These are phyloP conservation scores for Alloscopus bannaensis DNA, from an alignment of 2,888 invertebrate species.

Conservation along the genomic window DNA sequence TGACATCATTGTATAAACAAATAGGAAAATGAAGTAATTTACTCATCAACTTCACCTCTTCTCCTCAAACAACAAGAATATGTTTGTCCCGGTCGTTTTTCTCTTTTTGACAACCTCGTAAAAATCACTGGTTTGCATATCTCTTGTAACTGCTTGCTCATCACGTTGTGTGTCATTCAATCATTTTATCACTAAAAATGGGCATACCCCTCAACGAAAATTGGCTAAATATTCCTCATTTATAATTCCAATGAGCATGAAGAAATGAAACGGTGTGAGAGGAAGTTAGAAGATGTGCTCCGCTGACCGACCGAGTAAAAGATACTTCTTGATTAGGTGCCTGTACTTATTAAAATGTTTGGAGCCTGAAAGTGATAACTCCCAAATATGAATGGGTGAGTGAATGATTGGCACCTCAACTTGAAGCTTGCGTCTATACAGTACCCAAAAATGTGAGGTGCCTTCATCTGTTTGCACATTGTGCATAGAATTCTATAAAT, in stretches of 20 bases:
- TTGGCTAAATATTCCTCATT: constrained; percentile 25
- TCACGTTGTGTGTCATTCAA: constrained; percentile 41
- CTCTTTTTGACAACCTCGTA: not conserved
- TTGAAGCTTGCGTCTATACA: not conserved
- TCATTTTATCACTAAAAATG: constrained; percentile 37
- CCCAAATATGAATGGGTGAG: constrained; percentile 14
- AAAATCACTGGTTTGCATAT: constrained; percentile 4
- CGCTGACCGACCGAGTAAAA: constrained; percentile 1
- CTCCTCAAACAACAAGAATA: too few species aligned
- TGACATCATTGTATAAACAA: too few species aligned
- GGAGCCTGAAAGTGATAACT: not conserved
- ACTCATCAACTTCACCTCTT: too few species aligned
- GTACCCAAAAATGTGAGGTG: too few species aligned
- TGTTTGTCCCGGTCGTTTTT: too few species aligned
- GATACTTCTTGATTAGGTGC: not conserved
- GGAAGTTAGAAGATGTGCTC: constrained; percentile 33
- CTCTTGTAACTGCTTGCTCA: constrained; percentile 19
- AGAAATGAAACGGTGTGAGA: constrained; percentile 25
- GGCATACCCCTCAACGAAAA: constrained; percentile 26
- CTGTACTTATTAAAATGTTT: constrained; percentile 12
- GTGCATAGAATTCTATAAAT: too few species aligned
- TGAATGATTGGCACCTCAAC: constrained; percentile 24
- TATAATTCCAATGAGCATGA: constrained; percentile 21
- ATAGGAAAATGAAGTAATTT: too few species aligned
- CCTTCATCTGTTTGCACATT: too few species aligned